phyloP scores from a whole-genome alignment of 1,140 invertebrate species.

The Belonocnema kinseyi region DNA sequence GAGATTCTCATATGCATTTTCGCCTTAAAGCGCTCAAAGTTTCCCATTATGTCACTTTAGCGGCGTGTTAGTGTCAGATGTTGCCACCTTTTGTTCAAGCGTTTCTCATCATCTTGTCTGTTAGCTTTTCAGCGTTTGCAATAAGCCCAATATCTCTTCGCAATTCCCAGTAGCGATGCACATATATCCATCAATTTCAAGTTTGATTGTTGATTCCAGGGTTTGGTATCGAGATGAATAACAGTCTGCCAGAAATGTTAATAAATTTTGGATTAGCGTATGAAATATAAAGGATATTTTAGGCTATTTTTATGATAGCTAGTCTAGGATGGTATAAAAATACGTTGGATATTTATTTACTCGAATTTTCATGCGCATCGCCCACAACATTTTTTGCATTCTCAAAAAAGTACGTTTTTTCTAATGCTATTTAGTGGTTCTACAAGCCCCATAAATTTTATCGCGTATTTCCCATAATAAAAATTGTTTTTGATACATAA shows the following conservation, averaged over 20 bases:
- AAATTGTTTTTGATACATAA: too few relatives aligned
- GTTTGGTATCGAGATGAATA: slow-evolving; percentile 8
- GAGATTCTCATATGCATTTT: slow-evolving; percentile 24
- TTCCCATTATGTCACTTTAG: slow-evolving; percentile 27
- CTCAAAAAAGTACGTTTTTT: too few relatives aligned
- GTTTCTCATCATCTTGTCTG: slow-evolving; percentile 30
- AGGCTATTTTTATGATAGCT: too few relatives aligned
- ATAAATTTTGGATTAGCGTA: slow-evolving; percentile 5
- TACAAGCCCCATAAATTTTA: too few relatives aligned
- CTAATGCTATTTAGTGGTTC: too few relatives aligned
- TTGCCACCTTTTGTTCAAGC: slow-evolving; percentile 31
- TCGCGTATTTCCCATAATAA: too few relatives aligned
- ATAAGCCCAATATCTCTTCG: slow-evolving; percentile 18
- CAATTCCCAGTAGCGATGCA: neutral
- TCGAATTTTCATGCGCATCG: too few relatives aligned
- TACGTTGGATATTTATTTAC: too few relatives aligned
- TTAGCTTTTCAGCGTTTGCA: slow-evolving; percentile 15
- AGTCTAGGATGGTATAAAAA: too few relatives aligned
- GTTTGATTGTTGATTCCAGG: slow-evolving; percentile 5
- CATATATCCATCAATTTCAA: slow-evolving; percentile 23
- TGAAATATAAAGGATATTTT: neutral
- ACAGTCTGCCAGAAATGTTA: neutral
- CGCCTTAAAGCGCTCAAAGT: slow-evolving; percentile 8
- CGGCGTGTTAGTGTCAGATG: slow-evolving; percentile 12
- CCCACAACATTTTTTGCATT: too few relatives aligned